Conservation (phyloP, 2,888 invertebrate species). For the Napeogenes inachia region DNA sequence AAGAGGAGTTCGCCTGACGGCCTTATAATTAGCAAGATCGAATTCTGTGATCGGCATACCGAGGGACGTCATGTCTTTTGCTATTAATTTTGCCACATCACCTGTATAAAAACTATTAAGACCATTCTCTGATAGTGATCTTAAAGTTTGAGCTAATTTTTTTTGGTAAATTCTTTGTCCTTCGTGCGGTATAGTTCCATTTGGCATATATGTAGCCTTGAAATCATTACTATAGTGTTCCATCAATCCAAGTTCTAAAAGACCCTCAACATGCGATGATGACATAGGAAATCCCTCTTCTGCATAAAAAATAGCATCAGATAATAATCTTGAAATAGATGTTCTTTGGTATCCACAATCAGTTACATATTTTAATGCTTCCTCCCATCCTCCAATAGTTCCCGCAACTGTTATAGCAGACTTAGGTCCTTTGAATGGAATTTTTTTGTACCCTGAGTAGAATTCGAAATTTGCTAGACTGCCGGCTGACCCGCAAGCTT, state of each 20-base stretch:
- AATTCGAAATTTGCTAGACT: conserved; percentile 54
- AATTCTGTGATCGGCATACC: conserved; percentile 59
- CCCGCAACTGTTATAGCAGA: conserved; percentile 64
- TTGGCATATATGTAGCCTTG: conserved; percentile 43
- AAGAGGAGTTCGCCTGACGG: conserved; percentile 55
- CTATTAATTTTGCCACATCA: conserved; percentile 53
- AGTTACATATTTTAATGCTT: conserved; percentile 58
- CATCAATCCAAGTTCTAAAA: conserved; percentile 20
- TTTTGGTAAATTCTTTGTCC: conserved; percentile 57
- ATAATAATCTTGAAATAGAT: conserved; percentile 48
- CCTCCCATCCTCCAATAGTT: conserved; percentile 65
- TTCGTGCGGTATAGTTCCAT: conserved; percentile 44
- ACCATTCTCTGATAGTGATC: conserved; percentile 49
- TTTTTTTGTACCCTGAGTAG: conserved; percentile 42
- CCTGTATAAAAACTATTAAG: conserved; percentile 61
- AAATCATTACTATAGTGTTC: conserved; percentile 39
- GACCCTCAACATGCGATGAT: conserved; percentile 35
- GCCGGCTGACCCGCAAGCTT: conserved; percentile 63
- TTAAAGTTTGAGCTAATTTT: conserved; percentile 53
- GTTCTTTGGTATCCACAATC: conserved; percentile 58
- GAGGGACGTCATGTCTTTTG: conserved; percentile 50
- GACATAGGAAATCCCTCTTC: conserved; percentile 59
- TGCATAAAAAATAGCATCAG: conserved; percentile 62
- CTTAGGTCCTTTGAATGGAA: conserved; percentile 57
- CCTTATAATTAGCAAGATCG: conserved; percentile 54